Evolutionary conservation across 2,888 invertebrate genomes (phyloP), one percentile per base, ranked within the genome.

Genomic region (Monochamus alternatus): DNA sequence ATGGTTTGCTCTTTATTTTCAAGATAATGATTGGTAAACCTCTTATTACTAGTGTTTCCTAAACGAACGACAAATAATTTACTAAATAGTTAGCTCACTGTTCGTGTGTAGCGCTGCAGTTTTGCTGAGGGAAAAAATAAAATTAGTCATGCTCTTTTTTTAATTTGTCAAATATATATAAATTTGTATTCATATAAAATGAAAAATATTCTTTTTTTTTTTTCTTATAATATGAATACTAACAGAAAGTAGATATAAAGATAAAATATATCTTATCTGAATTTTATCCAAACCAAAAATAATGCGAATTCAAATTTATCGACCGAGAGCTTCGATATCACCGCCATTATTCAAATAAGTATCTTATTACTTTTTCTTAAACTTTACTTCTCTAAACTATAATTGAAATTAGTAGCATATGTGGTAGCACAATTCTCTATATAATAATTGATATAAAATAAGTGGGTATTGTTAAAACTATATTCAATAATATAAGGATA

Each of bases 1-100:
- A 87, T 87, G 86, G 84, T 84, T 81, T 83, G 81, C 83, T 82
- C 80, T 81, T 79, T 60, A 69, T 79, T 78, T 81, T 79, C 78
- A 76, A 77, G 77, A 76, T 80, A 82, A 83, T 84, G 79, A 81
- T 83, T 84, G 81, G 82, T 81, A 82, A 79, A 79, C 81, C 80
- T 83, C 83, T 72, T 83, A 38, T 83, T 81, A 83, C 80, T 83
- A 78, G 80, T 84, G 82, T 83, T 84, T 81, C 80, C 80, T 77
- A 80, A 79, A 80, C 75, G 75, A 78, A 76, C 77, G 81, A 80
- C 81, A 82, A 83, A 82, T 81, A 82, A 81, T 80, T 81, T 80
- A 80, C 75, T 73, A 51, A 69, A 78, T 80, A 77, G 74, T 80
- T 75, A 32, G 30, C 58, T 44, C 55, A 74, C 47, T 51, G 0